phyloP scores from a whole-genome alignment of 2,113 vertebrate genomes.

The Phoenicopterus ruber region DNA sequence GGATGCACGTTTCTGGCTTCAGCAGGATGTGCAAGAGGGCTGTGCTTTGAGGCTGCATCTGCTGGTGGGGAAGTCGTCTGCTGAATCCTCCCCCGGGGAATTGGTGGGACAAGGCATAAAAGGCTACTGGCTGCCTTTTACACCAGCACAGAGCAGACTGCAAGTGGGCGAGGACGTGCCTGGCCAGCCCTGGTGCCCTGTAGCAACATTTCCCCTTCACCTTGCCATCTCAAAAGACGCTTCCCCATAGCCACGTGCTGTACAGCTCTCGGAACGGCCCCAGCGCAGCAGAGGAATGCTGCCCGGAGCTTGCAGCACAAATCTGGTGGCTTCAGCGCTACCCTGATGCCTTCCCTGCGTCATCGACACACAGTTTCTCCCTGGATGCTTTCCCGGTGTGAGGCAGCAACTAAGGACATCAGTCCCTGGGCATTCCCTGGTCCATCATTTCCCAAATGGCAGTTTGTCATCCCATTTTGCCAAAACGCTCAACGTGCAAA shows the following conservation, averaged over 20 bases:
- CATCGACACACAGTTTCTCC: neutral
- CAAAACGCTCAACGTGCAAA: neutral
- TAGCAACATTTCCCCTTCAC: neutral
- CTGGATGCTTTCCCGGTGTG: neutral
- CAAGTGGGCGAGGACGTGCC: neutral
- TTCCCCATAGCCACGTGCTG: neutral
- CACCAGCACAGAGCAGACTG: neutral
- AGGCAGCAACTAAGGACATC: neutral
- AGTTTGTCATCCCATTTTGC: neutral
- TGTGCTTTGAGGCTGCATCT: neutral
- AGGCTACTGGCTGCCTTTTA: neutral
- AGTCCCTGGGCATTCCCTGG: neutral
- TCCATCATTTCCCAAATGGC: neutral
- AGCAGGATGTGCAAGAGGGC: neutral
- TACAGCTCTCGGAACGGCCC: neutral
- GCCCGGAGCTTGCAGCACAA: neutral
- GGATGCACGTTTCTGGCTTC: neutral
- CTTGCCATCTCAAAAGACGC: neutral
- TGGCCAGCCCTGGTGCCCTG: neutral
- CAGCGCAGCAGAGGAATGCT: neutral
- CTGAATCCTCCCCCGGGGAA: neutral
- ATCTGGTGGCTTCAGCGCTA: accelerated
- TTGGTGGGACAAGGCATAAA: neutral
- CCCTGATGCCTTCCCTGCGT: neutral
- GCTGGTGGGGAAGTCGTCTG: neutral